These are phyloP conservation scores for Probosciger aterrimus DNA, from an alignment of 2,113 vertebrate species.

Conservation along the genomic window DNA sequence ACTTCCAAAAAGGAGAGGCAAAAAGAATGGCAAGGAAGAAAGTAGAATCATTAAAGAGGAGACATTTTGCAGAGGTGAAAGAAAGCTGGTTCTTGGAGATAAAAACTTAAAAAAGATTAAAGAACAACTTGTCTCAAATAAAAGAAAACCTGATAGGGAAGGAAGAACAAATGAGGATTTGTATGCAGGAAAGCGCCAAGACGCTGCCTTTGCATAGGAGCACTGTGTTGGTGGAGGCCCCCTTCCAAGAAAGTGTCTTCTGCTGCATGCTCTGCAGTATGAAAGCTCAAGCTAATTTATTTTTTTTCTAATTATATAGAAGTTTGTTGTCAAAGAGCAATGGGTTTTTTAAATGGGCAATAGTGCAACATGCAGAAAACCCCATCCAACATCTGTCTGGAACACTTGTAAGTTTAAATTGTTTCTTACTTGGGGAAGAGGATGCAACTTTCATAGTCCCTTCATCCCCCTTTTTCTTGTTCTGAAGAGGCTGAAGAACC, in stretches of 20 bases:
- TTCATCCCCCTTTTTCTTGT: neutral
- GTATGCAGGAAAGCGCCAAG: fast-evolving
- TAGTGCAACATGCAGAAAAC: neutral
- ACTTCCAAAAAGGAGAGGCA: neutral
- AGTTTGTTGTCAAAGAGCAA: neutral
- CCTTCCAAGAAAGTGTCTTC: neutral
- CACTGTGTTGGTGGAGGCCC: neutral
- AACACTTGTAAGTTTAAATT: neutral
- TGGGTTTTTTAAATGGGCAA: neutral
- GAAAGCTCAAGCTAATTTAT: neutral
- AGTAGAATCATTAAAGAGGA: slow-evolving; percentile 8
- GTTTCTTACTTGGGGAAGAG: neutral
- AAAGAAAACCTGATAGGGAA: neutral
- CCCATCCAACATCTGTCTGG: neutral
- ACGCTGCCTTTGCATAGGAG: neutral
- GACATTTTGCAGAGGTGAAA: slow-evolving; percentile 41
- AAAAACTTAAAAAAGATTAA: slow-evolving; percentile 52
- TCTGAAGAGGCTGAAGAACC: neutral
- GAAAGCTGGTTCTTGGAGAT: slow-evolving; percentile 56
- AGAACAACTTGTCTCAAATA: slow-evolving; percentile 1
- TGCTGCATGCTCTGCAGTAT: neutral
- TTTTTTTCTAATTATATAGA: neutral
- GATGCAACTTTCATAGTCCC: neutral
- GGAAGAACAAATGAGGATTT: neutral
- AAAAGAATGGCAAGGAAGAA: neutral